Evolutionary conservation across 1,140 invertebrate genomes (phyloP).

Genomic region (Listronotus oregonensis): DNA sequence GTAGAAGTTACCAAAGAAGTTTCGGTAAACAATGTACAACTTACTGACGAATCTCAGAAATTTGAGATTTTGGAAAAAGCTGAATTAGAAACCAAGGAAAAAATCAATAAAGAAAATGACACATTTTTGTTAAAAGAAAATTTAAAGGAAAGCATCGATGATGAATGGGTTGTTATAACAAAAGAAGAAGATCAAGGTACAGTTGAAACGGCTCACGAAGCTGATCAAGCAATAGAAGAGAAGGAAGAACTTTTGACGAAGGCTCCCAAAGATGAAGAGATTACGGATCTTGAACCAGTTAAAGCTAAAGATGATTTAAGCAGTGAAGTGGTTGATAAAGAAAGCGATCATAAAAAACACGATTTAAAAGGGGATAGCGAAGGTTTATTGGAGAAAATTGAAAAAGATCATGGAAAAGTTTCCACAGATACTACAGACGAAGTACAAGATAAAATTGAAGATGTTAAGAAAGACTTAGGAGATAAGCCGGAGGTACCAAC

Average conservation of each 20-base stretch:
- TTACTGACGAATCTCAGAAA: slow-evolving; percentile 16
- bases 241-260: not conserved
- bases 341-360: not conserved
- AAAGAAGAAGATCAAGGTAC: slow-evolving; percentile 24
- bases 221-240: not conserved
- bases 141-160: slow-evolving; percentile 23
- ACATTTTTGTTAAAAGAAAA: slow-evolving; percentile 14
- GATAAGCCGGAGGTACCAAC: no score
- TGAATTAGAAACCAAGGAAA: slow-evolving; percentile 33
- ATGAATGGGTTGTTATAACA: slow-evolving; percentile 30
- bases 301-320: slow-evolving; percentile 12
- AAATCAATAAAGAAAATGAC: slow-evolving; percentile 26
- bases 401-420: not conserved
- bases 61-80: slow-evolving; percentile 30
- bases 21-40: not conserved
- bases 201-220: slow-evolving; percentile 4
- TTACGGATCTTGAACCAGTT: not conserved
- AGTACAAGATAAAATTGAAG: not conserved
- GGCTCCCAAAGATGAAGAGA: slow-evolving; percentile 2
- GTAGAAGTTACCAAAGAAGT: no score
- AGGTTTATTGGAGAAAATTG: not conserved
- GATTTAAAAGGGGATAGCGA: not conserved
- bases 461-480: no score
- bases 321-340: not conserved
- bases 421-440: not conserved